Evolutionary conservation across 2,888 invertebrate species (phyloP).

Genomic region (Proisotoma minuta): DNA sequence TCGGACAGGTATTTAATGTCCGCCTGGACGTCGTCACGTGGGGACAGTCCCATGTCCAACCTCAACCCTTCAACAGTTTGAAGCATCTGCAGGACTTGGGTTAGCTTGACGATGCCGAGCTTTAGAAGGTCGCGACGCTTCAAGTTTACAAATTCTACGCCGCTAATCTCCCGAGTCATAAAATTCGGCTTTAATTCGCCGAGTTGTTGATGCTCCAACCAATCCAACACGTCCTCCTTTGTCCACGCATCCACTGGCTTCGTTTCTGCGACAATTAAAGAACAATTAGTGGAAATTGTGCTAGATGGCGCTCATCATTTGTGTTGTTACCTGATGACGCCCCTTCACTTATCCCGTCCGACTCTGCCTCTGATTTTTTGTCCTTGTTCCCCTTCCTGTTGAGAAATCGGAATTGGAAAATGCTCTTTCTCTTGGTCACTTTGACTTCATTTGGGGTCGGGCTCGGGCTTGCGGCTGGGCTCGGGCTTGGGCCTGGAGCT

Average conservation of each 20-base stretch:
- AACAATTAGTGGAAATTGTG: not conserved
- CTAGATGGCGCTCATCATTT: too few relatives aligned
- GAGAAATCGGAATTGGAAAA: too few relatives aligned
- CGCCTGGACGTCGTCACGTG: not conserved
- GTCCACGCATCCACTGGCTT: conserved; percentile 62
- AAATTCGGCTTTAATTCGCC: conserved; percentile 89
- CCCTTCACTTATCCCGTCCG: too few relatives aligned
- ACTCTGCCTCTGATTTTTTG: too few relatives aligned
- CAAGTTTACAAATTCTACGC: conserved; percentile 77
- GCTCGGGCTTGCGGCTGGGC: too few relatives aligned
- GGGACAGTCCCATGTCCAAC: too few relatives aligned
- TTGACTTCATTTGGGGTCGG: too few relatives aligned
- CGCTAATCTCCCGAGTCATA: conserved; percentile 83
- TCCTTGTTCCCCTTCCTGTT: too few relatives aligned
- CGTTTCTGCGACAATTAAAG: conserved; percentile 31
- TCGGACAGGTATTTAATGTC: not conserved
- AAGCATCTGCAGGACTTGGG: conserved; percentile 90
- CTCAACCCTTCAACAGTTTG: conserved; percentile 83
- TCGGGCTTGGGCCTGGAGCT: too few relatives aligned
- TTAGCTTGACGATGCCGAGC: conserved; percentile 88
- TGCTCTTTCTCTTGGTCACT: too few relatives aligned
- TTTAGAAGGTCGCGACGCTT: conserved; percentile 84
- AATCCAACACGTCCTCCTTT: conserved; percentile 79
- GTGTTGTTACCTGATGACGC: too few relatives aligned
- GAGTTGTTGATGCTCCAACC: conserved; percentile 84